Percentiles rank a stretch among this genome's conserved stretches.
Evolutionary conservation across 2,113 vertebrate species (phyloP).

Genomic region (Erythrocercus mccallii): DNA sequence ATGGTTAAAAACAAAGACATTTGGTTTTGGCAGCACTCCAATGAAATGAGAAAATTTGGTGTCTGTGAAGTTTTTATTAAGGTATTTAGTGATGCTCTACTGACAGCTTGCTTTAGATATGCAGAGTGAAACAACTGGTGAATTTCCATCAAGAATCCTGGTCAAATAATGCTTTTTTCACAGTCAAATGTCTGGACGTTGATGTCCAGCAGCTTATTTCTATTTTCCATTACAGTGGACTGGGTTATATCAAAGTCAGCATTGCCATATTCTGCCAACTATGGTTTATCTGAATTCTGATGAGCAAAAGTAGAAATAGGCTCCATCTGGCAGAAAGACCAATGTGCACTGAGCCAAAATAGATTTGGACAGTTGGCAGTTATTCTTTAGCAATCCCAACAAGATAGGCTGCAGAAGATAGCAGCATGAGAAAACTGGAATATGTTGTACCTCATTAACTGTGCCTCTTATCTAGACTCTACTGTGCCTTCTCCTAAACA

Average conservation of each 20-base stretch:
- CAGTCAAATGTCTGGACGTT: background rate
- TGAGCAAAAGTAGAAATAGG: slow-evolving; percentile 3
- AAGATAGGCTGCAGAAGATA: slow-evolving; percentile 23
- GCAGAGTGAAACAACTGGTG: background rate
- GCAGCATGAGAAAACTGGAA: slow-evolving; percentile 11
- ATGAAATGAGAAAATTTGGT: background rate
- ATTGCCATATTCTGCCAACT: slow-evolving; percentile 14
- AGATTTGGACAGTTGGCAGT: background rate
- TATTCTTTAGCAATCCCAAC: slow-evolving; percentile 9
- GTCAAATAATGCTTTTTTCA: background rate
- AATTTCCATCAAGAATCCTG: background rate
- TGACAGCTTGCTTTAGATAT: background rate
- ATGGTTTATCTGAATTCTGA: slow-evolving; percentile 1
- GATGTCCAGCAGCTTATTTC: background rate
- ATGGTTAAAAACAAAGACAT: background rate
- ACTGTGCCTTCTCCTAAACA: background rate
- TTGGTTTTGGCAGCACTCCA: background rate
- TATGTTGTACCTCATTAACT: background rate
- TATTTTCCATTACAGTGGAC: background rate
- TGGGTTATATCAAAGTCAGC: slow-evolving; percentile 15
- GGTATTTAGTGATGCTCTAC: background rate
- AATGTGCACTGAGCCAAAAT: background rate
- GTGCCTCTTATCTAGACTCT: slow-evolving; percentile 5
- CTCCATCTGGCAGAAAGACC: slow-evolving; percentile 21
- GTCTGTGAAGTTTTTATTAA: background rate